Percentiles rank a stretch among this genome's conserved stretches.
Conservation (phyloP, 2,113 vertebrate genomes). For the Leiothrix lutea region DNA sequence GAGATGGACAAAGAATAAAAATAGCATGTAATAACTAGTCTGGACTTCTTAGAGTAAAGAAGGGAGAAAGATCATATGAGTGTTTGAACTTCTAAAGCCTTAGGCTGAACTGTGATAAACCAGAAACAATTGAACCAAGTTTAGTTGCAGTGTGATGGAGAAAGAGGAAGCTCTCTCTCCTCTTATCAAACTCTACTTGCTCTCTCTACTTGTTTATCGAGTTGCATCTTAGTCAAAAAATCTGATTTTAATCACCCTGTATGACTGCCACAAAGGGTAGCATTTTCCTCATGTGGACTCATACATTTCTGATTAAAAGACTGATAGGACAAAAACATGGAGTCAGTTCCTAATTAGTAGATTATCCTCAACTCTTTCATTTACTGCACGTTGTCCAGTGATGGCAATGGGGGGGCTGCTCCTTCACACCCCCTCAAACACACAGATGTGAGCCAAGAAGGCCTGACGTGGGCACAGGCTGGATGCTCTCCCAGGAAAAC, state of each 20-base stretch:
- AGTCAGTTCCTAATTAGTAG: neutral
- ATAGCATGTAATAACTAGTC: neutral
- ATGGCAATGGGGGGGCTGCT: neutral
- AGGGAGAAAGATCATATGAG: neutral
- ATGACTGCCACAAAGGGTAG: neutral
- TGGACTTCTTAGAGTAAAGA: neutral
- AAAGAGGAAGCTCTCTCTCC: neutral
- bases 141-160: neutral
- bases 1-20: neutral
- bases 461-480: accelerated
- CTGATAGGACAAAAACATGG: neutral
- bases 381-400: neutral
- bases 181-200: neutral
- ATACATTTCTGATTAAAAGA: neutral
- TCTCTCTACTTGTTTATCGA: neutral
- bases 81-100: neutral
- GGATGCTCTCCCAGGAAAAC: neutral
- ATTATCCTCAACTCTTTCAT: neutral
- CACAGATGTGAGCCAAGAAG: neutral
- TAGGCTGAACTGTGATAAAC: neutral
- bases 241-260: neutral
- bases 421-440: neutral
- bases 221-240: neutral
- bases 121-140: neutral
- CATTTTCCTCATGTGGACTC: neutral